Evolutionary conservation across 2,888 invertebrate genomes (phyloP).

Genomic region (Xiphydria camelus): DNA sequence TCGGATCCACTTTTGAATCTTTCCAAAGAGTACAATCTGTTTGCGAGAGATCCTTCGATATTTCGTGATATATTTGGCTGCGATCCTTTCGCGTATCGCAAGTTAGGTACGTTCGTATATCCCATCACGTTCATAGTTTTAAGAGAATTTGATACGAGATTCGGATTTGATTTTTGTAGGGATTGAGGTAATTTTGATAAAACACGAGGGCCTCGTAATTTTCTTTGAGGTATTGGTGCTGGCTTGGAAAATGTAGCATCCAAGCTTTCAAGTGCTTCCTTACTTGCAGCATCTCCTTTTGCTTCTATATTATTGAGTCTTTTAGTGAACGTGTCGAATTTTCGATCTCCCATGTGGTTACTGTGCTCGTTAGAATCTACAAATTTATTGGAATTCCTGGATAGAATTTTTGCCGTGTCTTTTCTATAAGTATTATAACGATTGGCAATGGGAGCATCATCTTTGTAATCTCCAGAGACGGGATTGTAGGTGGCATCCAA

Average conservation of each 20-base stretch:
- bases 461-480: neutral
- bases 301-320: slow-evolving; percentile 25
- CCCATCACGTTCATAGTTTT: slow-evolving; percentile 25
- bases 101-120: slow-evolving; percentile 19
- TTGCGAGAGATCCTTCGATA: slow-evolving; percentile 28
- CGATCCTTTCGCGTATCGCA: slow-evolving; percentile 39
- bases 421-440: slow-evolving; percentile 43
- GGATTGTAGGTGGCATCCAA: slow-evolving; percentile 16
- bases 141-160: slow-evolving; percentile 41
- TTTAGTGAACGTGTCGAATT: slow-evolving; percentile 38
- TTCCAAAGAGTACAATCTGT: slow-evolving; percentile 33
- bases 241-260: slow-evolving; percentile 20
- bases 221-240: slow-evolving; percentile 4
- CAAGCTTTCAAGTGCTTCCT: slow-evolving; percentile 3
- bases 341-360: neutral
- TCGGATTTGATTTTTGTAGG: slow-evolving; percentile 54
- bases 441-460: slow-evolving; percentile 20
- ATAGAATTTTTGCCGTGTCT: slow-evolving; percentile 15
- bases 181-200: slow-evolving; percentile 46
- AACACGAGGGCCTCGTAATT: slow-evolving; percentile 33
- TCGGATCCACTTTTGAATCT: slow-evolving; percentile 47
- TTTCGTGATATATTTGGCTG: slow-evolving; percentile 41
- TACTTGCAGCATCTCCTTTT: slow-evolving; percentile 1
- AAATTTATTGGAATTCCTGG: too few relatives aligned
- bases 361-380: too few relatives aligned